Evolutionary conservation across 2,888 invertebrate genomes (phyloP).

Genomic region (Piscicola geometra): DNA sequence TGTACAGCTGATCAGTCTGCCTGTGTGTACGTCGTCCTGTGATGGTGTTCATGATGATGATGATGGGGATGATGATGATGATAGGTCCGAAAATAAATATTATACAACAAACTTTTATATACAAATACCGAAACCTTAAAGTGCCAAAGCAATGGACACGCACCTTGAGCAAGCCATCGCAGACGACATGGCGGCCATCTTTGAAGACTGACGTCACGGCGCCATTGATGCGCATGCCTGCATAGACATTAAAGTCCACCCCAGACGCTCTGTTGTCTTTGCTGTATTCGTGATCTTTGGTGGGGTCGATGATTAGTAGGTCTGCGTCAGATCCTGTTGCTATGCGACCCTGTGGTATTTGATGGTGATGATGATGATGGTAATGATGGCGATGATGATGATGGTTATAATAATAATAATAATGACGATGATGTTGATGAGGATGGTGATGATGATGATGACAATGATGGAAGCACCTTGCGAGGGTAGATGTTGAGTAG

Average conservation of each 20-base stretch:
- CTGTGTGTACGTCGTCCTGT: too few species aligned
- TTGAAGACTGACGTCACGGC: constrained; percentile 88
- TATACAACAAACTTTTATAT: too few species aligned
- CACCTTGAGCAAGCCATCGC: constrained; percentile 64
- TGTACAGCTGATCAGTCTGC: too few species aligned
- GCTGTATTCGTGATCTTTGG: constrained; percentile 78
- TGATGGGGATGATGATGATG: too few species aligned
- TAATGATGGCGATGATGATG: background rate
- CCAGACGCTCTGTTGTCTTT: constrained; percentile 58
- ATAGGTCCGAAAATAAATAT: too few species aligned
- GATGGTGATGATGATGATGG: background rate
- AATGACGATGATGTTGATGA: background rate
- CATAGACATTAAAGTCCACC: constrained; percentile 94
- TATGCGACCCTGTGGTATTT: constrained; percentile 69
- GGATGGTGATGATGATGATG: background rate
- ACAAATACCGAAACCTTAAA: too few species aligned
- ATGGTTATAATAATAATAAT: background rate
- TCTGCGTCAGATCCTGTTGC: constrained; percentile 92
- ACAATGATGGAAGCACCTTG: constrained; percentile 9
- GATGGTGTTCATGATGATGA: too few species aligned
- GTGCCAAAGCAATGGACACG: too few species aligned
- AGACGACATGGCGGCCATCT: constrained; percentile 82
- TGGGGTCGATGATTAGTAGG: constrained; percentile 92
- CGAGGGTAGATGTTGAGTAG: constrained; percentile 25
- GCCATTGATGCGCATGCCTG: constrained; percentile 87